Base-by-base conservation (phyloP, 2,888 invertebrate genomes). In the Pyrrhosoma nymphula region DNA sequence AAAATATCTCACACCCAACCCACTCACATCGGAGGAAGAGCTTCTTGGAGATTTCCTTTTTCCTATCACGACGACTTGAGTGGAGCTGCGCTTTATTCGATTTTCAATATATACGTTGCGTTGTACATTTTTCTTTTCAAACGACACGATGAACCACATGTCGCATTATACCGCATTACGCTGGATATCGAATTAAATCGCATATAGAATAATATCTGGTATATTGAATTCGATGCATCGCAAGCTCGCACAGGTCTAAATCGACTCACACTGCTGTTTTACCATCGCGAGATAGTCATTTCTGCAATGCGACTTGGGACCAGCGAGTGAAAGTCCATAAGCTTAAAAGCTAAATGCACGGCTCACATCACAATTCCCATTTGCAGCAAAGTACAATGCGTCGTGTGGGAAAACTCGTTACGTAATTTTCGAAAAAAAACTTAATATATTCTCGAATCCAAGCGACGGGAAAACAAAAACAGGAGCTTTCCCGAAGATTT, bases 381-480 rank as follows among this genome's bases (percentile, higher is more conserved):
- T 82, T 26, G 35, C 82, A 82, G 82, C 16, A 82, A 35, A 82
- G 35, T 82, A 82, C 82, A 82, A 35, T 82, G 35, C 35, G 82
- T 82, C 14, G 16, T 35, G 26, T 82, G 82, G 35, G 82, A 30
- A 82, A n/a, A 4, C 35, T 14, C 30, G 18, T 35, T 82, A 35
- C 82, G 82, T 35, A 82, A 82, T 82, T 35, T 82, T 82, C 35
- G 82, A 30, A 82, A 82, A 82, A 82, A 82, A 82, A 82, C 35
- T 35, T 82, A 35, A 82, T 82, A 18, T 14, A 82, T 82, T 82
- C 82, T 82, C 35, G 82, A 82, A 82, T 82, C 35, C 82, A 82
- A 35, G 82, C 82, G 35, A 35, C 35, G 82, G 82, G 82, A 82
- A 82, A 35, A 82, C 0, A 3, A 82, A 35, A n/a, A n/a, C 16